phyloP scores from a whole-genome alignment of 1,140 invertebrate genomes.

The Dendroctonus valens region DNA sequence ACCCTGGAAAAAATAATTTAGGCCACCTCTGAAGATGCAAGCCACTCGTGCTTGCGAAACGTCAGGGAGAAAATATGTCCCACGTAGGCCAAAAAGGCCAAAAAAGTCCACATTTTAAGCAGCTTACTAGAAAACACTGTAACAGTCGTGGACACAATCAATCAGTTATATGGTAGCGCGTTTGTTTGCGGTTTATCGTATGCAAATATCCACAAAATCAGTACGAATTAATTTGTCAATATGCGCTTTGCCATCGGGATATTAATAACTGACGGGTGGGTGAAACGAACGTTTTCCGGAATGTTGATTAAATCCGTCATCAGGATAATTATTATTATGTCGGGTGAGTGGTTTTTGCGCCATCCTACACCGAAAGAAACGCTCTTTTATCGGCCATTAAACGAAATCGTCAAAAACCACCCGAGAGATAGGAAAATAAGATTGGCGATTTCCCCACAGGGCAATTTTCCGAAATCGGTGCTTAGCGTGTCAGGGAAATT shows the following conservation, averaged over 20 bases:
- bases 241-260: conserved; percentile 22
- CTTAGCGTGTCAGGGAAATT: too few species aligned
- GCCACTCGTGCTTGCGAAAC: neutral
- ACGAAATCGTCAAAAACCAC: too few species aligned
- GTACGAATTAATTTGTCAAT: conserved; percentile 39
- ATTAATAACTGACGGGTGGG: conserved; percentile 9
- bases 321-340: too few species aligned
- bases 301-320: conserved; percentile 1
- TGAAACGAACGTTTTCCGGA: neutral
- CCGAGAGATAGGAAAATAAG: too few species aligned
- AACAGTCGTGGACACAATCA: neutral
- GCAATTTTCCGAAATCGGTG: too few species aligned
- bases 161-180: conserved; percentile 36
- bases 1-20: too few species aligned
- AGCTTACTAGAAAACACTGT: neutral
- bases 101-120: too few species aligned
- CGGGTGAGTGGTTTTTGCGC: too few species aligned
- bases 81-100: neutral
- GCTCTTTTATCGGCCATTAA: too few species aligned
- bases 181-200: conserved; percentile 34
- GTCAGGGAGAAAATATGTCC: neutral
- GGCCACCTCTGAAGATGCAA: too few species aligned
- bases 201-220: conserved; percentile 38
- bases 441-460: too few species aligned
- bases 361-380: too few species aligned